Base-by-base conservation (phyloP, 2,113 vertebrate species). In the Eptesicus fuscus region DNA sequence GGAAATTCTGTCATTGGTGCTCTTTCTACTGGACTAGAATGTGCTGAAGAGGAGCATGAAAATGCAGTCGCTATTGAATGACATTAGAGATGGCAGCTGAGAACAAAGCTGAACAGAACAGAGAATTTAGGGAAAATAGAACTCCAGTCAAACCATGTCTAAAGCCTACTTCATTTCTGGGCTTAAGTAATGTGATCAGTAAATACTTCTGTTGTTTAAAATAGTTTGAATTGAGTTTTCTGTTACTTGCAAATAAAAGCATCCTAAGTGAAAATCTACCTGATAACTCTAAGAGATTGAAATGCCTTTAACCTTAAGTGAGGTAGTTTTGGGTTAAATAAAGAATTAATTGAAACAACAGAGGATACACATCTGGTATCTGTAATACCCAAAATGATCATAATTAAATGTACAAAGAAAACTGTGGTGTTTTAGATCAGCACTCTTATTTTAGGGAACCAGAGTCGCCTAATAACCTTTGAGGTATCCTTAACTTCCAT, bases 221-320 rank as follows among this genome's bases (percentile, higher is more conserved):
- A 47, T 71, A 70, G 35, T 94, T 91, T 79, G 53, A 78, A 32
- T 78, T 92, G 70, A 18, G n/a, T 83, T 94, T 95, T 70, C 42
- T 79, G 32, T 95, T 90, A 85, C 5, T 78, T 92, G 18, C 16
- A 49, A 78, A 65, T 40, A 56, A 93, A 93, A 91, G 56, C 44
- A 79, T 86, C 23, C 18, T 77, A 73, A 77, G 56, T 67, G 14
- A 93, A 93, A 47, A 79, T 76, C 28, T 71, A 65, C 44, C 11
- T 89, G 90, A 69, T 82, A 82, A 84, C 93, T 91, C 49, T 63
- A 88, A 91, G 17, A 74, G 8, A 9, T 30, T 88, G 61, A 88
- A 92, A 83, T 51, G n/a, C 8, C 17, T 83, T 94, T 32, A 74
- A 67, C 6, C 7, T 86, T 78, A 85, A 83, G 77, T 42, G 13